phyloP scores from a whole-genome alignment of 30 jellyfish, hydroid and myxozoan genomes.

The Hydra vulgaris region DNA sequence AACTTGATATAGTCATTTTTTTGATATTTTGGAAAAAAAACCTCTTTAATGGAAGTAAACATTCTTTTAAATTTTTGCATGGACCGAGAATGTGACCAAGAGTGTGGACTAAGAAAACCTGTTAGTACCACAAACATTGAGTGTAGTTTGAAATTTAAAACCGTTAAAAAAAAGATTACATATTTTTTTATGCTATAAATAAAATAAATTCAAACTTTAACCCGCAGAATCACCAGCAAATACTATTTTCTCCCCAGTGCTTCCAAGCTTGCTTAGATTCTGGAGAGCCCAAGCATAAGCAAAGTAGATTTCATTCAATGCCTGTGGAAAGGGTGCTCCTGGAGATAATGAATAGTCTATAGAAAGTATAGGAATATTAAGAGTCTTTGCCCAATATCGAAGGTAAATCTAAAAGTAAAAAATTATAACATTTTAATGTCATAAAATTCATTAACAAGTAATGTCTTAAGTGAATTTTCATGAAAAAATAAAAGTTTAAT shows the following conservation, averaged over 20 bases:
- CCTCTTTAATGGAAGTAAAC: no score
- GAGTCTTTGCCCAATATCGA: constrained; percentile 84
- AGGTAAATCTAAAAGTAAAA: constrained; percentile 47
- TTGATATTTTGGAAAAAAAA: no score
- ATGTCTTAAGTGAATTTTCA: no score
- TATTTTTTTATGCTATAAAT: no score
- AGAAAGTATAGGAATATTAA: constrained; percentile 83
- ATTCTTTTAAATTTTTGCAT: no score
- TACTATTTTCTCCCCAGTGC: constrained; percentile 68
- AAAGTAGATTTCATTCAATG: constrained; percentile 85
- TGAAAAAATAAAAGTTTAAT: no score
- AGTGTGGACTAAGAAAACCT: no score
- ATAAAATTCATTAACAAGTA: not conserved
- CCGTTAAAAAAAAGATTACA: not conserved
- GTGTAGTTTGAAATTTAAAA: no score
- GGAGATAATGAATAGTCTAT: constrained; percentile 91
- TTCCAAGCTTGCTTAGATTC: constrained; percentile 62
- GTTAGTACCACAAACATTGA: no score
- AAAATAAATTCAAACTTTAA: not conserved
- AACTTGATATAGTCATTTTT: no score
- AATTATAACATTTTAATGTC: not conserved
- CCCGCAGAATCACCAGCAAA: constrained; percentile 99
- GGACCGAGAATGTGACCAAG: no score
- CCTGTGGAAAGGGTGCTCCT: constrained; percentile 96
- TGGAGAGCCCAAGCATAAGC: constrained; percentile 84